These are phyloP conservation scores for Ficedula albicollis DNA, from an alignment of 2,797 vertebrate species.

Conservation along the genomic window DNA sequence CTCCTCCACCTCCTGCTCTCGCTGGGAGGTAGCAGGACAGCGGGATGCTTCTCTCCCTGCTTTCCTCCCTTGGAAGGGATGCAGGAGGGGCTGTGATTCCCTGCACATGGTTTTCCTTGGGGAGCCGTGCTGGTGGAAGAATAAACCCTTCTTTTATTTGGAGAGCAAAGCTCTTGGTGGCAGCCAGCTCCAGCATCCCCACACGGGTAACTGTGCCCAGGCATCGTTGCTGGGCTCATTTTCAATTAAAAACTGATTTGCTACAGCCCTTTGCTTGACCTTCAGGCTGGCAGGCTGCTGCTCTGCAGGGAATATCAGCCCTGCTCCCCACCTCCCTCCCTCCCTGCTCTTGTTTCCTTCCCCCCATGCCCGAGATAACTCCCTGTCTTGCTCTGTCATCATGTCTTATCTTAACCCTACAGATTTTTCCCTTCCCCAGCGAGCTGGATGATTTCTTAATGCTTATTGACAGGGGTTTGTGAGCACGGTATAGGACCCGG, in stretches of 20 bases:
- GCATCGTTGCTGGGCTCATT: not conserved
- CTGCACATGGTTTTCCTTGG: fast-evolving
- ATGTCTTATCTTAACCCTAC: constrained; percentile 47
- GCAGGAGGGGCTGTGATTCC: not conserved
- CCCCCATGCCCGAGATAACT: not conserved
- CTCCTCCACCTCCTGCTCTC: not conserved
- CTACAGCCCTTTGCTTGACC: constrained; percentile 8
- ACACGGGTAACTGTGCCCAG: not conserved
- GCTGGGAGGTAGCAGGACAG: not conserved
- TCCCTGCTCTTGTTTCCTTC: not conserved
- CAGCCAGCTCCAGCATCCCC: not conserved
- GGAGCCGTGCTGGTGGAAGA: not conserved
- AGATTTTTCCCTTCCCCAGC: not conserved
- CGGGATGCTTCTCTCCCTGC: not conserved
- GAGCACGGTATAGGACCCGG: fast-evolving
- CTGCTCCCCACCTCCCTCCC: not conserved
- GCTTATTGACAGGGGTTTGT: constrained; percentile 18
- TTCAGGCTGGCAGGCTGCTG: constrained; percentile 11
- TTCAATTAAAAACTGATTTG: constrained; percentile 41
- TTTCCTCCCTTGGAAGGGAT: not conserved
- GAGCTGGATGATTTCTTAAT: constrained; percentile 27
- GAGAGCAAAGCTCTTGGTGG: not conserved
- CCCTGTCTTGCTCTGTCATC: constrained; percentile 54
- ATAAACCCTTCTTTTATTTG: fast-evolving
- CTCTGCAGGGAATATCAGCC: not conserved